Conservation (phyloP, 2,113 vertebrate species). For the Muntiacus reevesi region DNA sequence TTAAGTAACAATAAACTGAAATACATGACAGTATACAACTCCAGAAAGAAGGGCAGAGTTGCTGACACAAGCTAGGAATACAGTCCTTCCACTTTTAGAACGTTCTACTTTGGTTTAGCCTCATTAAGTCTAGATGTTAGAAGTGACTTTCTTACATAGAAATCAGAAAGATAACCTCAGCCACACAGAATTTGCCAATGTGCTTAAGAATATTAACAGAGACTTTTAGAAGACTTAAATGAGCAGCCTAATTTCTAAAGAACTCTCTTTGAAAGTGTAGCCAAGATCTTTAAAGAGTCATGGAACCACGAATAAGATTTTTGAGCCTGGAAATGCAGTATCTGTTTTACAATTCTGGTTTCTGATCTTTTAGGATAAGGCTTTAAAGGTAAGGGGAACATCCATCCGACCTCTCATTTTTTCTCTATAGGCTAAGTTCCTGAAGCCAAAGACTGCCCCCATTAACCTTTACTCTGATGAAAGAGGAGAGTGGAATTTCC, state of each 20-base stretch:
- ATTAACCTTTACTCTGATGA: background rate
- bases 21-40: background rate
- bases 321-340: background rate
- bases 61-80: background rate
- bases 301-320: background rate
- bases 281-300: background rate
- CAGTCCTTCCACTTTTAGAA: background rate
- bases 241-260: background rate
- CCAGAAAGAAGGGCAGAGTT: background rate
- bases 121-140: background rate
- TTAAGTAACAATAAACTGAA: background rate
- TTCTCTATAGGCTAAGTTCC: background rate
- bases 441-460: background rate
- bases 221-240: background rate
- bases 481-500: background rate
- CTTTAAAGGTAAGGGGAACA: background rate
- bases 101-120: background rate
- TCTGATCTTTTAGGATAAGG: background rate
- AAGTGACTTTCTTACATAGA: background rate
- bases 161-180: slow-evolving; percentile 12
- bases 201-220: background rate
- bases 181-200: background rate
- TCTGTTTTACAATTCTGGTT: background rate
- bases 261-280: background rate
- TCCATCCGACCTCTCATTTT: background rate